Percentiles rank a stretch among this genome's conserved stretches.
Conservation (phyloP, 2,888 invertebrate genomes). For the Drosophila siamana region DNA sequence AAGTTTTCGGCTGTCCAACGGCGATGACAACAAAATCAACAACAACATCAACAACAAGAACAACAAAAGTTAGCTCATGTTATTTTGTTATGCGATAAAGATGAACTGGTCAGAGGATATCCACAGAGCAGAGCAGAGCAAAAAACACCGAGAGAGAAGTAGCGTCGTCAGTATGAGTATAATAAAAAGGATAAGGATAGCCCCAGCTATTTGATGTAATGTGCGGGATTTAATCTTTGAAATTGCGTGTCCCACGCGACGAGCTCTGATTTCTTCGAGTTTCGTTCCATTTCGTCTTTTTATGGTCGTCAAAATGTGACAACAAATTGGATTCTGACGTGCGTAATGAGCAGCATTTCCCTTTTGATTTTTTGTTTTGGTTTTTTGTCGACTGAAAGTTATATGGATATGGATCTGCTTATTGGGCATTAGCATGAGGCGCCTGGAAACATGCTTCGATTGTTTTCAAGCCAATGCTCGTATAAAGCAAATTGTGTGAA, state of each 20-base stretch:
- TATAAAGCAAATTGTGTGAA: constrained; percentile 32
- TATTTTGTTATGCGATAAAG: constrained; percentile 59
- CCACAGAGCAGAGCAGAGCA: constrained; percentile 5
- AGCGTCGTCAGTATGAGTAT: constrained; percentile 16
- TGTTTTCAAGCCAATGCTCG: constrained; percentile 21
- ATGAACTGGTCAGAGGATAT: constrained; percentile 65
- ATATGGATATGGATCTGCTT: constrained; percentile 26
- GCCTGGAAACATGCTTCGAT: constrained; percentile 23
- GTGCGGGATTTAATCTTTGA: constrained; percentile 71
- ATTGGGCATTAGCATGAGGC: constrained; percentile 10
- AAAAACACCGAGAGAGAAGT: constrained; percentile 6
- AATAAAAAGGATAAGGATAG: constrained; percentile 51
- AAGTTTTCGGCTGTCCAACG: constrained; percentile 52
- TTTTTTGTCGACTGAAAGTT: constrained; percentile 25
- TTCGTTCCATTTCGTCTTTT: constrained; percentile 28
- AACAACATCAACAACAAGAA: constrained; percentile 7
- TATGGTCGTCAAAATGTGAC: constrained; percentile 63
- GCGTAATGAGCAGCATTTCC: constrained; percentile 69
- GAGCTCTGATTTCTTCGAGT: constrained; percentile 52
- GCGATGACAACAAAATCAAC: not conserved
- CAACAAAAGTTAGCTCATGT: constrained; percentile 35
- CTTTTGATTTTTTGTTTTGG: constrained; percentile 19
- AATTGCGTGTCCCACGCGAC: constrained; percentile 59
- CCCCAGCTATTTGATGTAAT: constrained; percentile 56
- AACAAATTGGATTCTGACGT: constrained; percentile 75